These are phyloP conservation scores for Halictus quadricinctus DNA, from an alignment of 2,888 invertebrate genomes.

Conservation along the genomic window DNA sequence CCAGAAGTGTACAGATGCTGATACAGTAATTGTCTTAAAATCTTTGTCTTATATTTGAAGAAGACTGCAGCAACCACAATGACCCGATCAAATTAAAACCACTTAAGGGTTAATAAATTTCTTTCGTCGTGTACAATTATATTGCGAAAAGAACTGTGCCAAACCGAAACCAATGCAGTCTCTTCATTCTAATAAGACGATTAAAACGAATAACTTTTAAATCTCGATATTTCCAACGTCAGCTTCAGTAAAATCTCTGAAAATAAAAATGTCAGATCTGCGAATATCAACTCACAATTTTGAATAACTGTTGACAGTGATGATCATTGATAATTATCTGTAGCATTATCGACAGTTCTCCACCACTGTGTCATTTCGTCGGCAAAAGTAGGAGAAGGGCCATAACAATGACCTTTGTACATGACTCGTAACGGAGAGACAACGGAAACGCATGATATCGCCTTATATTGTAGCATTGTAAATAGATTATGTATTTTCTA, in stretches of 20 bases:
- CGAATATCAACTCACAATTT: background rate
- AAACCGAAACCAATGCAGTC: background rate
- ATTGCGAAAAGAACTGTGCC: background rate
- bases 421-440: constrained; percentile 48
- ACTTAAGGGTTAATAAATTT: background rate
- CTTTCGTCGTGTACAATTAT: background rate
- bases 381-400: constrained; percentile 24
- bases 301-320: background rate
- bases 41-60: background rate
- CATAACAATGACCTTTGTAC: constrained; percentile 43
- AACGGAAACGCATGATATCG: constrained; percentile 45
- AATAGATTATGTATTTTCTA: constrained; percentile 67
- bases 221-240: too few species aligned
- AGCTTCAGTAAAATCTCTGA: too few species aligned
- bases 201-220: too few species aligned
- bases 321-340: background rate
- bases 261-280: background rate
- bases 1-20: too few species aligned
- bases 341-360: background rate
- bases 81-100: background rate
- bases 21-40: too few species aligned
- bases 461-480: constrained; percentile 60
- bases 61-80: background rate
- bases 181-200: background rate
- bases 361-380: constrained; percentile 55